These are phyloP conservation scores for Boulengeromyrus knoepffleri DNA, from an alignment of 2,113 vertebrate genomes.

Conservation along the genomic window DNA sequence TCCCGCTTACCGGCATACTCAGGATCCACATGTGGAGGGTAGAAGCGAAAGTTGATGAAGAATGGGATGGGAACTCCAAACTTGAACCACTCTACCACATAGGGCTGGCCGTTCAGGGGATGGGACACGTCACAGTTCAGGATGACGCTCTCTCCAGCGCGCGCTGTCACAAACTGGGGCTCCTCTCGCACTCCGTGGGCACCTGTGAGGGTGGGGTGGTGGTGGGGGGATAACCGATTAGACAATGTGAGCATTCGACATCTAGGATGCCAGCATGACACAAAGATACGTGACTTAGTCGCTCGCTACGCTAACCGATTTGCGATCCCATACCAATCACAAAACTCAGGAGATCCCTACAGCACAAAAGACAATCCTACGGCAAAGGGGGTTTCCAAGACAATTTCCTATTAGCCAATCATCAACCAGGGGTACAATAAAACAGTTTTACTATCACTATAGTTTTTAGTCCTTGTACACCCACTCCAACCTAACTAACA, in stretches of 20 bases:
- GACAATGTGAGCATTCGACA: background rate
- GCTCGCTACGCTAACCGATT: background rate
- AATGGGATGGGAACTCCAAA: conserved; percentile 96
- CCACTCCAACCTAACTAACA: background rate
- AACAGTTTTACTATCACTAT: background rate
- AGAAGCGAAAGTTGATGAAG: conserved; percentile 99
- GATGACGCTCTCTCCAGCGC: conserved; percentile 88
- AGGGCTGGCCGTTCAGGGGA: conserved; percentile 89
- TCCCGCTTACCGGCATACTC: conserved; percentile 83
- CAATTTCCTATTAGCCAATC: background rate
- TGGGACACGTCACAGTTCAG: conserved; percentile 91
- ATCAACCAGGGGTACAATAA: background rate
- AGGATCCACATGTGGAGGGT: conserved; percentile 95
- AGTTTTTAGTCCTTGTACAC: background rate
- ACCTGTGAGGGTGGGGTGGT: conserved; percentile 52
- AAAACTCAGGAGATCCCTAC: background rate
- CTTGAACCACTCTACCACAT: conserved; percentile 99
- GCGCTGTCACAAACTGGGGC: conserved; percentile 95
- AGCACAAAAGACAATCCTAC: background rate
- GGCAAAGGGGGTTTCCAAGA: background rate
- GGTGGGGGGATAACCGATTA: background rate
- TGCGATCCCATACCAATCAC: background rate
- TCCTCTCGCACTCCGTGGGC: conserved; percentile 88
- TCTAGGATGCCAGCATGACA: background rate
- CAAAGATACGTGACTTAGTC: background rate